Evolutionary conservation across 37 sponge, comb jelly and placozoan genomes (phyloP).

Genomic region (Hormiphora californensis): DNA sequence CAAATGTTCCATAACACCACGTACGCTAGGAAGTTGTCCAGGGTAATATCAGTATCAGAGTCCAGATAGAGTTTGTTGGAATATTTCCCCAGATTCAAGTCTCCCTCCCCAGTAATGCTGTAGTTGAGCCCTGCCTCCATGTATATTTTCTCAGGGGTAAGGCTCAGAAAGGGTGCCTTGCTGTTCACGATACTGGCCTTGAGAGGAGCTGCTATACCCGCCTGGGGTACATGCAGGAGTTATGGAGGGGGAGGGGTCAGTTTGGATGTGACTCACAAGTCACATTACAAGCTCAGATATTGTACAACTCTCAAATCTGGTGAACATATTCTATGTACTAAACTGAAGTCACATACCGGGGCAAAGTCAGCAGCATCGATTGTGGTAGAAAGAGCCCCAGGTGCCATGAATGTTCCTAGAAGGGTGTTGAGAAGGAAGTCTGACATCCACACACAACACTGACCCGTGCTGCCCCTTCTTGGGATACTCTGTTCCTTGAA

Average conservation of each 20-base stretch:
- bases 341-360: no score
- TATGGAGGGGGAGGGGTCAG: neutral
- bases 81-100: neutral
- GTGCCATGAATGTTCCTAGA: neutral
- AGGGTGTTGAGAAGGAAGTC: constrained; percentile 1
- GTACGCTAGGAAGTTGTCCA: neutral
- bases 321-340: no score
- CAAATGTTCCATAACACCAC: no score
- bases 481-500: neutral
- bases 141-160: constrained; percentile 3
- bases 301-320: no score
- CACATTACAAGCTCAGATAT: neutral
- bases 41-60: neutral
- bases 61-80: neutral
- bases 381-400: neutral
- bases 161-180: neutral
- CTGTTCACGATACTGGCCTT: neutral
- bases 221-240: neutral
- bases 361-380: neutral
- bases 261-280: neutral
- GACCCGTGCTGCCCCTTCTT: neutral
- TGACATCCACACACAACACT: neutral
- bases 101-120: neutral
- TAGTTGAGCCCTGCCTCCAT: neutral
- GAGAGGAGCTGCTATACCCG: neutral